A percentile compares a stretch with the other conserved stretches of the same genome.
These are phyloP conservation scores for Chaitophorus viminalis DNA, from an alignment of 2,888 invertebrate genomes.

Conservation along the genomic window DNA sequence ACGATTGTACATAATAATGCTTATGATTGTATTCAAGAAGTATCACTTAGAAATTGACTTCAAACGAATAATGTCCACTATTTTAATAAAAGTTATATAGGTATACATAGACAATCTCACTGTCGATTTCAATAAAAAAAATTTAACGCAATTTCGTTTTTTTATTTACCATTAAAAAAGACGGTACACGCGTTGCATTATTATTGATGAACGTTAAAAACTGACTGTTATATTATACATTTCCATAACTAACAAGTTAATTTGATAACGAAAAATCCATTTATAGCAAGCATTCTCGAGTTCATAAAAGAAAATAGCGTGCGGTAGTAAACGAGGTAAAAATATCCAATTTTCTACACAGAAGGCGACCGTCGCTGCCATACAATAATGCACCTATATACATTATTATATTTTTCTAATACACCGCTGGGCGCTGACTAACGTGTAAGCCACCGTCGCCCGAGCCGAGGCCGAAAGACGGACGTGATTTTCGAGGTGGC, in stretches of 20 bases:
- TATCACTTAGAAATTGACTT: neutral
- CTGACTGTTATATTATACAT: neutral
- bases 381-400: neutral
- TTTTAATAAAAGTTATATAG: neutral
- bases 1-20: neutral
- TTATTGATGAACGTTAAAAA: neutral
- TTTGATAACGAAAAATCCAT: neutral
- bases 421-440: neutral
- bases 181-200: neutral
- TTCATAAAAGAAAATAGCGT: conserved; percentile 20
- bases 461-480: neutral
- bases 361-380: neutral
- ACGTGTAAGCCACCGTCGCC: neutral
- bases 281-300: neutral
- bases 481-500: conserved; percentile 10
- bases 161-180: neutral
- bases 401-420: conserved; percentile 20
- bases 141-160: conserved; percentile 7
- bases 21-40: neutral
- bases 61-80: neutral
- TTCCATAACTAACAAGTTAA: conserved; percentile 4
- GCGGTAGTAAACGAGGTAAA: neutral
- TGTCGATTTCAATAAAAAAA: neutral
- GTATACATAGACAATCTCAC: neutral
- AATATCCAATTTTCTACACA: conserved; percentile 21